Percentiles rank a stretch among this genome's conserved stretches.
Evolutionary conservation across 2,113 vertebrate genomes (phyloP).

Genomic region (Thomomys bottae): DNA sequence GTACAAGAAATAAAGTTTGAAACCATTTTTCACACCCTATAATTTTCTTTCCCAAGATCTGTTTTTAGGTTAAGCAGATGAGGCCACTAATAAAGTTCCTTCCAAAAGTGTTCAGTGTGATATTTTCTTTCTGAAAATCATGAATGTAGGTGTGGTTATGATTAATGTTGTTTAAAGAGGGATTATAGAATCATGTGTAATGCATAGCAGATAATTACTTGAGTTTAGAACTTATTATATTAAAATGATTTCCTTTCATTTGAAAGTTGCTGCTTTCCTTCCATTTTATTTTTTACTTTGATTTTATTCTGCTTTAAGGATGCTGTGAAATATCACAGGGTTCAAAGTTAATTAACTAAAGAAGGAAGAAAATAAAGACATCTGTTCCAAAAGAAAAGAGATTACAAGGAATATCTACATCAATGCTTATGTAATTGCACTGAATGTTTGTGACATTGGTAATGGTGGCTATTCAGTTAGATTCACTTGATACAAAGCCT

Average conservation of each 20-base stretch:
- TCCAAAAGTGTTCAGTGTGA: conserved; percentile 18
- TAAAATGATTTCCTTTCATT: conserved; percentile 74
- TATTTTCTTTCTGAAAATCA: conserved; percentile 67
- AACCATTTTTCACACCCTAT: conserved; percentile 62
- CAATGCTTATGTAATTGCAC: background rate
- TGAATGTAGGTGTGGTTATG: conserved; percentile 68
- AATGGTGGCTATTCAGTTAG: background rate
- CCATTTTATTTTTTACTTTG: background rate
- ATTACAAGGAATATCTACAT: background rate
- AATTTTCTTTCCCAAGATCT: conserved; percentile 60
- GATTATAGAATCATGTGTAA: conserved; percentile 60
- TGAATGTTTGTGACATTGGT: background rate
- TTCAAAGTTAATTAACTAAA: background rate
- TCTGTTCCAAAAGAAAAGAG: background rate
- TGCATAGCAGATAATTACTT: conserved; percentile 62
- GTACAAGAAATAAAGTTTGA: conserved; percentile 2
- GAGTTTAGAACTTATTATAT: conserved; percentile 62
- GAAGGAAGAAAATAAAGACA: background rate
- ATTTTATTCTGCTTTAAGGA: conserved; percentile 18
- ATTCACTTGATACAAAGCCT: background rate
- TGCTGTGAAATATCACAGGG: background rate
- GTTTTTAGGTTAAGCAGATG: conserved; percentile 65
- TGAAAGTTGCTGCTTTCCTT: conserved; percentile 22
- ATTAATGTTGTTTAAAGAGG: conserved; percentile 61
- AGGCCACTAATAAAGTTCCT: background rate